These are phyloP conservation scores for Elanus axillaris DNA, from an alignment of 2,113 vertebrate species.

Conservation along the genomic window DNA sequence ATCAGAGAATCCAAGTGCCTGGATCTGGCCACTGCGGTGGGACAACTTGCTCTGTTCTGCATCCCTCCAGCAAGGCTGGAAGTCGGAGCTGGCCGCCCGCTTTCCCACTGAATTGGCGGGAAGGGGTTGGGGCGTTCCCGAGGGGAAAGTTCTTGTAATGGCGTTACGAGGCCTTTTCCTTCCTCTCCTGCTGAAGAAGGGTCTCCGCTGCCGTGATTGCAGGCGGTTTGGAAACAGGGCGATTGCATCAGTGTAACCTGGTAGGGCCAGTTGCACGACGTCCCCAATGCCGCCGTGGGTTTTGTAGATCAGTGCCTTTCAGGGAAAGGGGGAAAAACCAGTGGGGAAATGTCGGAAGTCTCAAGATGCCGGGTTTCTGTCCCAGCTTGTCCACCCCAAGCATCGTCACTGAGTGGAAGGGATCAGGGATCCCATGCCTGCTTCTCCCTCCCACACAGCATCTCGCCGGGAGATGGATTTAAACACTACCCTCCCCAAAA, in stretches of 20 bases:
- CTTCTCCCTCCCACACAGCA: background rate
- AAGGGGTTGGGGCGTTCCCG: background rate
- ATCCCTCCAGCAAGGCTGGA: background rate
- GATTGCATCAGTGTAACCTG: fast-evolving
- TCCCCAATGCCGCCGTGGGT: fast-evolving
- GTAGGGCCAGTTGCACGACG: background rate
- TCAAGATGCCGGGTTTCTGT: background rate
- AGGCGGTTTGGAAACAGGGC: fast-evolving
- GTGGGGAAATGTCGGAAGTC: fast-evolving
- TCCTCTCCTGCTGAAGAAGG: too few species aligned
- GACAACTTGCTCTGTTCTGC: background rate
- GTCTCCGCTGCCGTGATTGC: fast-evolving
- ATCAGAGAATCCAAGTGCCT: background rate
- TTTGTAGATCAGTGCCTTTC: background rate
- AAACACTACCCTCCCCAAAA: background rate
- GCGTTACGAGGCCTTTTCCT: background rate
- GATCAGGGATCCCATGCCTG: background rate
- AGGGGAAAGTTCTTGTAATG: fast-evolving
- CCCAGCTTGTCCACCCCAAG: background rate
- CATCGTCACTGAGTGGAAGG: fast-evolving
- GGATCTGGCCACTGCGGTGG: fast-evolving
- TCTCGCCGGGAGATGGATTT: background rate
- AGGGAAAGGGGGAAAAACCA: background rate
- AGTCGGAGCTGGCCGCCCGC: fast-evolving
- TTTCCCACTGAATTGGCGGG: background rate